phyloP scores from a whole-genome alignment of 2,113 vertebrate genomes.

The Cygnus buccinator region DNA sequence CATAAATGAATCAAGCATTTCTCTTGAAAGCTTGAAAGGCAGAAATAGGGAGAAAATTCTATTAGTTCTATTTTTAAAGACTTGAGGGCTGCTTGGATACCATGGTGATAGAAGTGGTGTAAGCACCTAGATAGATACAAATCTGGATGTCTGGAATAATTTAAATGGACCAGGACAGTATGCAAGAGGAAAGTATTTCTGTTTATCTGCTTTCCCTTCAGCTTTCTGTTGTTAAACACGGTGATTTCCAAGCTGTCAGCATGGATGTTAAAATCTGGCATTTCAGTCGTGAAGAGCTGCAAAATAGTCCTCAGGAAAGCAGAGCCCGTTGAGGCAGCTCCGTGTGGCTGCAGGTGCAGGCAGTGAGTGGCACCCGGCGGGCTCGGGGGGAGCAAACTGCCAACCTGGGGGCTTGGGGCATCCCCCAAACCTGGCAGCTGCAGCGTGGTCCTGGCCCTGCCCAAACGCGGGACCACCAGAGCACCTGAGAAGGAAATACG shows the following conservation, averaged over 20 bases:
- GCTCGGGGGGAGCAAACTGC: background rate
- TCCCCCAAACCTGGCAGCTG: rapidly evolving
- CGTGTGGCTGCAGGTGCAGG: background rate
- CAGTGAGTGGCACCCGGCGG: background rate
- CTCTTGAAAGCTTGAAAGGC: background rate
- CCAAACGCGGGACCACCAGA: rapidly evolving
- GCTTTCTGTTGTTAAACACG: conserved; percentile 8
- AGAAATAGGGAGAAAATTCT: conserved; percentile 12
- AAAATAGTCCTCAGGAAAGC: background rate
- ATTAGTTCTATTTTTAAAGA: conserved; percentile 52
- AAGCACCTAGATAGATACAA: background rate
- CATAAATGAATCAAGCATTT: background rate
- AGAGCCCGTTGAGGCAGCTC: conserved; percentile 7
- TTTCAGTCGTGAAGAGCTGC: background rate
- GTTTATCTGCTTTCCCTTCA: background rate
- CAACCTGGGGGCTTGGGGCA: rapidly evolving
- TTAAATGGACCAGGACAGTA: background rate
- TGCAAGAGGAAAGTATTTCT: background rate
- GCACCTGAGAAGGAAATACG: rapidly evolving
- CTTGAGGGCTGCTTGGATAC: background rate
- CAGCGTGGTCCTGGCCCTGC: rapidly evolving
- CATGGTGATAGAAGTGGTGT: conserved; percentile 25
- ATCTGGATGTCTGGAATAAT: background rate
- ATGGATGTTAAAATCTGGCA: conserved; percentile 29
- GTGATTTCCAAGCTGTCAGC: conserved; percentile 35